Evolutionary conservation across 1,140 invertebrate species (phyloP), one percentile per base, ranked within the genome.

Genomic region (Drosophila seguyi): DNA sequence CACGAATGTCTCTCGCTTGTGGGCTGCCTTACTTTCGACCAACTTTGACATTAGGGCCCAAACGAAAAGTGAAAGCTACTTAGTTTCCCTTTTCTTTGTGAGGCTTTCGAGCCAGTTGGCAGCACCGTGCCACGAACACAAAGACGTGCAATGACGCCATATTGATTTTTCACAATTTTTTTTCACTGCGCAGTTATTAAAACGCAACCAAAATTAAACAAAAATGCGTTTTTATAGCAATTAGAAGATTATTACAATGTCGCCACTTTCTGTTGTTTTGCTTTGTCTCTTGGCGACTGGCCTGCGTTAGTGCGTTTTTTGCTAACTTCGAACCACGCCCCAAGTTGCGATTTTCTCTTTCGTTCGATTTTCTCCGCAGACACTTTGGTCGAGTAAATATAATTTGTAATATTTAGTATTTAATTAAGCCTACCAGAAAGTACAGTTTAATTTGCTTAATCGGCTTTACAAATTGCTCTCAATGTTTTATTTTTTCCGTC

Each of bases 161-260:
- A 48, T 73, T 72, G 62, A n/a, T 73, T 73, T 53, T 73, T 73
- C 69, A 73, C 69, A 72, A 63, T 58, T 69, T 48, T 72, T 72
- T 71, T 69, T 71, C 69, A 72, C 68, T 72, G 69, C 69, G 67
- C 27, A 73, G 42, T 73, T 71, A 52, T 36, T 55, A 13, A 48
- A 72, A 48, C 41, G 50, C 34, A 72, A 45, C 52, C 42, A 71
- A 48, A 57, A 57, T 18, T 18, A 58, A 72, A 72, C 41, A 58
- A 58, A 72, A 41, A 22, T 58, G 39, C 20, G 52, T 72, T 58
- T 72, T 34, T 48, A 34, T 18, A 71, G 41, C 38, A 71, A 72
- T 31, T 39, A 36, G n/a, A n/a, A 16, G 22, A 60, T 57, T 57
- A 48, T 48, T 68, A 47, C 50, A 58, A 71, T 44, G 11, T 72